phyloP scores from a whole-genome alignment of 2,797 vertebrate genomes.

The Crenuchus spilurus region DNA sequence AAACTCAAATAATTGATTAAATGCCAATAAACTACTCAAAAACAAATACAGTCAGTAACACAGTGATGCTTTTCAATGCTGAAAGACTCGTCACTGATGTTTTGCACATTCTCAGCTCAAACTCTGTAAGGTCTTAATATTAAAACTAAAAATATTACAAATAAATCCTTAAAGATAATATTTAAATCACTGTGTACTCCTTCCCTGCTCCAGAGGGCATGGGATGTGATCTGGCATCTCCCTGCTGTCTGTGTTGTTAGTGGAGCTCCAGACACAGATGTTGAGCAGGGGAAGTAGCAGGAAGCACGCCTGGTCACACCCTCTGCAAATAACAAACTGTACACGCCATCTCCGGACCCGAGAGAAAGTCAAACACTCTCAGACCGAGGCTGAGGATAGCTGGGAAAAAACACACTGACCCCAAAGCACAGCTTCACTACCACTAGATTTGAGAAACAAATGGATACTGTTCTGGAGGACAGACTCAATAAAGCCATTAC shows the following conservation, averaged over 20 bases:
- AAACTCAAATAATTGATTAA: too few species aligned
- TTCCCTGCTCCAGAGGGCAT: conserved; percentile 27
- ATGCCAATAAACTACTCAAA: too few species aligned
- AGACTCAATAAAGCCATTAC: too few species aligned
- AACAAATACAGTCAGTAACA: too few species aligned
- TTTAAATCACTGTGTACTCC: neutral
- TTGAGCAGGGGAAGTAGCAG: conserved; percentile 57
- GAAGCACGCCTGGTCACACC: conserved; percentile 75
- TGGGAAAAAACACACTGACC: conserved; percentile 12
- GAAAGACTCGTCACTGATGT: too few species aligned
- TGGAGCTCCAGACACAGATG: conserved; percentile 52
- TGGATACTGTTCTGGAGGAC: neutral
- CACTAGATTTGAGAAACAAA: neutral
- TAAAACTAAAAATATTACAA: neutral
- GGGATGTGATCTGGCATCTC: conserved; percentile 33
- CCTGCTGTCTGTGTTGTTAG: conserved; percentile 21
- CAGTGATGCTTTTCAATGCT: too few species aligned
- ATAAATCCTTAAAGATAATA: neutral
- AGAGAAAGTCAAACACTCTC: conserved; percentile 65
- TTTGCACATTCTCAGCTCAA: neutral
- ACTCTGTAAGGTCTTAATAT: neutral
- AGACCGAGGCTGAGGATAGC: conserved; percentile 24
- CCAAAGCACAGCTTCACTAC: neutral
- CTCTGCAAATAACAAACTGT: conserved; percentile 79
- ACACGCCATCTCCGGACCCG: conserved; percentile 67